These are phyloP conservation scores for Aelia acuminata DNA, from an alignment of 2,888 invertebrate species.

Conservation along the genomic window DNA sequence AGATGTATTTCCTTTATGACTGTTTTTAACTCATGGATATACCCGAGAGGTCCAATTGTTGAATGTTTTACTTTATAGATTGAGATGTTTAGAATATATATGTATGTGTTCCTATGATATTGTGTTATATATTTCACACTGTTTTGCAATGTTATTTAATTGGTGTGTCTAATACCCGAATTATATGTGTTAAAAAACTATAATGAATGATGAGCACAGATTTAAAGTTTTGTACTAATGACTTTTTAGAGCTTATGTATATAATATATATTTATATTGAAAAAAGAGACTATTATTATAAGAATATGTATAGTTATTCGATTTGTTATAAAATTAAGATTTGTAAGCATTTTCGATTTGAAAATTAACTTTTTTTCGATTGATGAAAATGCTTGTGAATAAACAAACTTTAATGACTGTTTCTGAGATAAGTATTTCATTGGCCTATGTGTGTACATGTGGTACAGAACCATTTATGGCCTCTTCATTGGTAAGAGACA, in stretches of 20 bases:
- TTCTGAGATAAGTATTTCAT: slow-evolving; percentile 50
- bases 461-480: slow-evolving; percentile 59
- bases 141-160: slow-evolving; percentile 59
- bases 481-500: slow-evolving; percentile 47
- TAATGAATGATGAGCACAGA: slow-evolving; percentile 62
- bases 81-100: slow-evolving; percentile 58
- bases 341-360: slow-evolving; percentile 61
- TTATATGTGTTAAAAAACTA: slow-evolving; percentile 62
- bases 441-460: slow-evolving; percentile 58
- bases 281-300: slow-evolving; percentile 64
- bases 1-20: slow-evolving; percentile 59
- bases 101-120: slow-evolving; percentile 59
- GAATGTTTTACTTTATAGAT: slow-evolving; percentile 57
- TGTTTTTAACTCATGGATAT: slow-evolving; percentile 57
- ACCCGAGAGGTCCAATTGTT: slow-evolving; percentile 60
- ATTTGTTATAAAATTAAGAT: slow-evolving; percentile 52
- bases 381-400: slow-evolving; percentile 59
- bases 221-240: slow-evolving; percentile 66
- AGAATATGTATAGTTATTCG: slow-evolving; percentile 60
- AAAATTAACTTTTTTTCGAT: slow-evolving; percentile 58
- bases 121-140: slow-evolving; percentile 54
- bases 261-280: slow-evolving; percentile 66
- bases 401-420: slow-evolving; percentile 57
- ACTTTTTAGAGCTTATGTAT: slow-evolving; percentile 67
- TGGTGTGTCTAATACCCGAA: slow-evolving; percentile 60